These are phyloP conservation scores for Distichodus sexfasciatus DNA, from an alignment of 2,797 vertebrate genomes.

Conservation along the genomic window DNA sequence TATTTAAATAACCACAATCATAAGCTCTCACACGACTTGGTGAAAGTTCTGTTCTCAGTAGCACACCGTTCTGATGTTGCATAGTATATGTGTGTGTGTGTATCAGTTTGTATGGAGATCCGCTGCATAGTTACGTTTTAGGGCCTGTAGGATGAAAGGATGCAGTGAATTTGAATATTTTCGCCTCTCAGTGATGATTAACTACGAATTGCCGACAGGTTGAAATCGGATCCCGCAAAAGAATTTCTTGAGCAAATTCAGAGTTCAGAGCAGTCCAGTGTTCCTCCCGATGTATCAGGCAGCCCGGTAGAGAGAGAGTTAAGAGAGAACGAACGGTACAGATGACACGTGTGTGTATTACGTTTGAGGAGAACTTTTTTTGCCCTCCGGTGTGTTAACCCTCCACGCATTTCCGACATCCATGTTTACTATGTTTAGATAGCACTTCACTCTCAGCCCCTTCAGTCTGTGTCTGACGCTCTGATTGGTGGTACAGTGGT, in stretches of 20 bases:
- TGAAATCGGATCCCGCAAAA: slow-evolving; percentile 62
- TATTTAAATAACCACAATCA: slow-evolving; percentile 75
- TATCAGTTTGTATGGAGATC: slow-evolving; percentile 34
- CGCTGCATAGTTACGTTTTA: slow-evolving; percentile 37
- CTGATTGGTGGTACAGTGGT: slow-evolving; percentile 85
- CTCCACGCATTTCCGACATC: slow-evolving; percentile 54
- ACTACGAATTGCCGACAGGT: slow-evolving; percentile 79
- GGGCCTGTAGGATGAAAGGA: slow-evolving; percentile 41
- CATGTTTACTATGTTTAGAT: slow-evolving; percentile 53
- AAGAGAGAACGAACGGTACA: slow-evolving; percentile 49
- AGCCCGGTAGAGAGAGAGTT: slow-evolving; percentile 13
- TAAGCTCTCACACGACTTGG: slow-evolving; percentile 49
- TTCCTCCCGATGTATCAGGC: slow-evolving; percentile 60
- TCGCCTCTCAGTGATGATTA: slow-evolving; percentile 78
- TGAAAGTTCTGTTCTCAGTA: slow-evolving; percentile 59
- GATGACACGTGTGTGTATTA: slow-evolving; percentile 68
- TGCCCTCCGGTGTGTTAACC: slow-evolving; percentile 77
- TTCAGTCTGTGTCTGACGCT: slow-evolving; percentile 77
- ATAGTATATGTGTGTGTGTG: slow-evolving; percentile 16
- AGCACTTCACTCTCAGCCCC: slow-evolving; percentile 88
- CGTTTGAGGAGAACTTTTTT: slow-evolving; percentile 75
- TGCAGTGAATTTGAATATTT: slow-evolving; percentile 39
- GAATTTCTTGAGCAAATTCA: slow-evolving; percentile 61
- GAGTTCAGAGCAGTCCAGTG: slow-evolving; percentile 74
- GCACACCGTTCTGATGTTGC: slow-evolving; percentile 70